These are phyloP conservation scores for Schizopygopsis malacanthus DNA, from an alignment of 2,797 vertebrate genomes.

Conservation along the genomic window DNA sequence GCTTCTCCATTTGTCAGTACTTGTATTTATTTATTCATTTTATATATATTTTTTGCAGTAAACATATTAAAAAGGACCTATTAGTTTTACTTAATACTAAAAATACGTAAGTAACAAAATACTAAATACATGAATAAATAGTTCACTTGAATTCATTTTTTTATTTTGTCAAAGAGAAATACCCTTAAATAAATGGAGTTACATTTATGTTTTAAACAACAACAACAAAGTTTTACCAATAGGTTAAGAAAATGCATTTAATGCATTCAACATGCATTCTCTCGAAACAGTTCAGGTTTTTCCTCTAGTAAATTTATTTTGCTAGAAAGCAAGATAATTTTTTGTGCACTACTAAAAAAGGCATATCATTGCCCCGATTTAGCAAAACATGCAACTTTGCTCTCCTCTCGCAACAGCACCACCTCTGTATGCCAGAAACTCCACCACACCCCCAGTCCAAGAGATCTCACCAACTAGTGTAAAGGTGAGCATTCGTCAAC, in stretches of 20 bases:
- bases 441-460: neutral
- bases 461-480: slow-evolving; percentile 24
- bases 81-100: neutral
- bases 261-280: neutral
- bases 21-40: neutral
- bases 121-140: no score
- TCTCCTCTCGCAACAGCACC: neutral
- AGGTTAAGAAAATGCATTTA: neutral
- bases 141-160: no score
- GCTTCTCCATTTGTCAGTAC: neutral
- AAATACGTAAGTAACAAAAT: neutral
- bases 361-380: neutral
- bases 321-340: neutral
- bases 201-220: no score
- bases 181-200: no score
- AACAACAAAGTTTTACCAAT: no score
- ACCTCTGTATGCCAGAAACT: neutral
- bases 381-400: neutral
- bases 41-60: neutral
- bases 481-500: slow-evolving; percentile 32
- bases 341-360: neutral
- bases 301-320: neutral
- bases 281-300: neutral
- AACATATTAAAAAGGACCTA: neutral
- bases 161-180: no score